Evolutionary conservation across 2,113 vertebrate species (phyloP).

Genomic region (Percopsis transmontana): DNA sequence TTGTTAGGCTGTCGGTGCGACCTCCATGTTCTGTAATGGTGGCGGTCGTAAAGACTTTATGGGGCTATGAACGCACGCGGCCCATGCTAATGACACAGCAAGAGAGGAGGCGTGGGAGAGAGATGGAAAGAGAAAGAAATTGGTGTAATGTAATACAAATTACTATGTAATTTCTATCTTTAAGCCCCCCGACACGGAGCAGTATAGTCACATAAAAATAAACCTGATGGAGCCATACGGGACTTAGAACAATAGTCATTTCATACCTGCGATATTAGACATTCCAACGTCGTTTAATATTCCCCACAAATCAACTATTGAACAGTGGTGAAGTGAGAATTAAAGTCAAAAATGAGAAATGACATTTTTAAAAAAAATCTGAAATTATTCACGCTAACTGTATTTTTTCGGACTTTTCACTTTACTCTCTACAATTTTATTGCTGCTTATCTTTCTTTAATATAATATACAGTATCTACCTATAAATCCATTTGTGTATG

Average conservation of each 20-base stretch:
- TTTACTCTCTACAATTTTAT: no score
- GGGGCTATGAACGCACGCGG: slow-evolving; percentile 52
- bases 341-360: not conserved
- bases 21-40: slow-evolving; percentile 44
- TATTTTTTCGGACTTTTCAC: no score
- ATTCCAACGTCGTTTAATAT: not conserved
- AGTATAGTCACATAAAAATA: not conserved
- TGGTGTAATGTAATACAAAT: not conserved
- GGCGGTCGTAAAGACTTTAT: slow-evolving; percentile 48
- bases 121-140: not conserved
- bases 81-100: slow-evolving; percentile 33
- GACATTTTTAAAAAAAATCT: no score
- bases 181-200: not conserved
- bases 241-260: not conserved
- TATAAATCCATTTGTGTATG: not conserved
- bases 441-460: no score
- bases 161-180: not conserved
- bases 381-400: no score
- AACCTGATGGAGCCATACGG: not conserved
- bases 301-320: not conserved
- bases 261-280: no score
- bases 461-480: no score
- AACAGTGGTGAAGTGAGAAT: not conserved
- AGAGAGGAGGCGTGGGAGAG: not conserved
- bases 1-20: slow-evolving; percentile 41